Evolutionary conservation across 2,113 vertebrate genomes (phyloP).

Genomic region (Leuciscus idus): DNA sequence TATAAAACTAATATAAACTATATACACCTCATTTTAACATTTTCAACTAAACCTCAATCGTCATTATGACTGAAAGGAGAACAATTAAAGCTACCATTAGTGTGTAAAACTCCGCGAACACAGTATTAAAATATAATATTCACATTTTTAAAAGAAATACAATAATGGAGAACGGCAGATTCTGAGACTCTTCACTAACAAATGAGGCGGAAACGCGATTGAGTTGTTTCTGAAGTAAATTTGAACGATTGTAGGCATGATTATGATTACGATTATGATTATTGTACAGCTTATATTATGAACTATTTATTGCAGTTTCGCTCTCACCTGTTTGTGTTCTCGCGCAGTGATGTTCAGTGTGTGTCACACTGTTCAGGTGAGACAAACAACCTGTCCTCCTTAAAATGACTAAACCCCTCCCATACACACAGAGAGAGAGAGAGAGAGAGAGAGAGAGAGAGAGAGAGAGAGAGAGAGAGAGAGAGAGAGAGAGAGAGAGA

Average conservation of each 20-base stretch:
- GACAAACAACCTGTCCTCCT: conserved; percentile 16
- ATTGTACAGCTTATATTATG: neutral
- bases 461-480: neutral
- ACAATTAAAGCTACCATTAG: neutral
- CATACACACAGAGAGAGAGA: neutral
- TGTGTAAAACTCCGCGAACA: neutral
- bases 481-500: too few relatives aligned
- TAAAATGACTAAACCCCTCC: conserved; percentile 14
- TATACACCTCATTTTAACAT: neutral
- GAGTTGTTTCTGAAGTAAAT: neutral
- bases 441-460: neutral
- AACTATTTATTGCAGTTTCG: neutral
- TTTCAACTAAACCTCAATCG: neutral
- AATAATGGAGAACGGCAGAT: neutral
- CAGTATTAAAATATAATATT: neutral
- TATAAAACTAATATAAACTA: neutral
- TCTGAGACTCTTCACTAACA: neutral
- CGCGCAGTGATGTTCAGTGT: neutral
- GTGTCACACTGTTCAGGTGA: conserved; percentile 17
- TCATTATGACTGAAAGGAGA: neutral
- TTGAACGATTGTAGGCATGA: too few relatives aligned
- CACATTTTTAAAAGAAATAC: neutral
- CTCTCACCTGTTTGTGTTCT: conserved; percentile 22
- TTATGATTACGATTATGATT: neutral
- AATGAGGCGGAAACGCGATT: neutral